Evolutionary conservation across 1,140 invertebrate genomes (phyloP).

Genomic region (Drosophila saltans): DNA sequence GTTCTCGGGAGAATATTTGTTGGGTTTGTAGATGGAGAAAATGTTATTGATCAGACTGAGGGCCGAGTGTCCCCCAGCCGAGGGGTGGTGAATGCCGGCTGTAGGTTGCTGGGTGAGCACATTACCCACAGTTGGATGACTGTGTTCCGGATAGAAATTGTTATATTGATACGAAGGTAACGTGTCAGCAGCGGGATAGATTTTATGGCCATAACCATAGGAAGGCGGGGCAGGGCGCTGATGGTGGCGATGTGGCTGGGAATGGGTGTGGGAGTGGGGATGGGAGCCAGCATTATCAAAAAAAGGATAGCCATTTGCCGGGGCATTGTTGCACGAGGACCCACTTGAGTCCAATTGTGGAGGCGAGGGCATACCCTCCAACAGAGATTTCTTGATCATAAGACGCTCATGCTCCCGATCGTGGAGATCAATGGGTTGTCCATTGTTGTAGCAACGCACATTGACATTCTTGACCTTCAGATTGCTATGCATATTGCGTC

Average conservation of each 20-base stretch:
- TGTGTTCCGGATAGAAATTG: constrained; percentile 78
- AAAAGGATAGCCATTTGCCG: constrained; percentile 64
- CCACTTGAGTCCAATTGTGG: constrained; percentile 71
- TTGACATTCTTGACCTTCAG: constrained; percentile 82
- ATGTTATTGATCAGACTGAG: constrained; percentile 83
- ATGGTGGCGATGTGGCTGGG: constrained; percentile 22
- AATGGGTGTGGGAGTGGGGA: neutral
- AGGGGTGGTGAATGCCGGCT: constrained; percentile 64
- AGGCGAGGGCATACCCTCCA: constrained; percentile 80
- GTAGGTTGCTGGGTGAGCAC: constrained; percentile 76
- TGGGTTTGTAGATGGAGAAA: constrained; percentile 83
- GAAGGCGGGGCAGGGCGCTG: constrained; percentile 20
- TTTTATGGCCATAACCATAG: constrained; percentile 70
- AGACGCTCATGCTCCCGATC: constrained; percentile 80
- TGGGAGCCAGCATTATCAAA: constrained; percentile 68
- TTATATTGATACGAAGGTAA: constrained; percentile 82
- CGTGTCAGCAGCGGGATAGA: constrained; percentile 73
- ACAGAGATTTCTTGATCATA: constrained; percentile 80
- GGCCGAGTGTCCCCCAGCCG: constrained; percentile 72
- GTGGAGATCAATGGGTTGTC: constrained; percentile 80
- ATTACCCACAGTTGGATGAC: constrained; percentile 47
- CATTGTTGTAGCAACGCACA: constrained; percentile 80
- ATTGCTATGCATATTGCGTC: constrained; percentile 80
- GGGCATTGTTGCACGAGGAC: constrained; percentile 47
- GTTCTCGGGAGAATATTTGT: constrained; percentile 82